These are phyloP conservation scores for Chironomus striatipennis DNA, from an alignment of 1,140 invertebrate species.

Conservation along the genomic window DNA sequence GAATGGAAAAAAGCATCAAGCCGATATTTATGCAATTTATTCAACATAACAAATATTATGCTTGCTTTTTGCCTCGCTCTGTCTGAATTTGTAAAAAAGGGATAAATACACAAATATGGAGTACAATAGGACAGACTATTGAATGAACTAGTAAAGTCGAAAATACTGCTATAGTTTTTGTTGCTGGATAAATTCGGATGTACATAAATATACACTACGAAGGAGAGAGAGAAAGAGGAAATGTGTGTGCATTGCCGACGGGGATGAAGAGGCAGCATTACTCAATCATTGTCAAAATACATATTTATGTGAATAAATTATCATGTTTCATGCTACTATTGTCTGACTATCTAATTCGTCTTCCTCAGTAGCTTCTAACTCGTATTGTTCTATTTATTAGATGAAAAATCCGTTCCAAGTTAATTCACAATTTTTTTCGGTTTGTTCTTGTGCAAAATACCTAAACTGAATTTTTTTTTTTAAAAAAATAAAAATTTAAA, in stretches of 20 bases:
- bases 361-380: background rate
- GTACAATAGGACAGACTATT: background rate
- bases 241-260: background rate
- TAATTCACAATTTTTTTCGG: no score
- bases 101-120: background rate
- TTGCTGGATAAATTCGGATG: background rate
- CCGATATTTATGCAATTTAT: conserved; percentile 14
- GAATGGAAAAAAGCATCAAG: background rate
- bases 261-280: conserved; percentile 1
- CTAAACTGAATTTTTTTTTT: no score
- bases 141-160: background rate
- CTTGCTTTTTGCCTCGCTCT: background rate
- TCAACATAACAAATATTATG: background rate
- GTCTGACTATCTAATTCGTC: conserved; percentile 4
- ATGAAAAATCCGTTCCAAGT: no score
- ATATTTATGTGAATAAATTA: conserved; percentile 22
- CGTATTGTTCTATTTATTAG: background rate
- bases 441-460: no score
- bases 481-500: no score
- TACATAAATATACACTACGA: background rate
- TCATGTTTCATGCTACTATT: background rate
- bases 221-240: no score
- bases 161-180: background rate
- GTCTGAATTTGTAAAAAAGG: background rate
- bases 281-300: conserved; percentile 23